These are phyloP conservation scores for Reticulitermes lucifugus DNA, from an alignment of 2,888 invertebrate species.

Conservation along the genomic window DNA sequence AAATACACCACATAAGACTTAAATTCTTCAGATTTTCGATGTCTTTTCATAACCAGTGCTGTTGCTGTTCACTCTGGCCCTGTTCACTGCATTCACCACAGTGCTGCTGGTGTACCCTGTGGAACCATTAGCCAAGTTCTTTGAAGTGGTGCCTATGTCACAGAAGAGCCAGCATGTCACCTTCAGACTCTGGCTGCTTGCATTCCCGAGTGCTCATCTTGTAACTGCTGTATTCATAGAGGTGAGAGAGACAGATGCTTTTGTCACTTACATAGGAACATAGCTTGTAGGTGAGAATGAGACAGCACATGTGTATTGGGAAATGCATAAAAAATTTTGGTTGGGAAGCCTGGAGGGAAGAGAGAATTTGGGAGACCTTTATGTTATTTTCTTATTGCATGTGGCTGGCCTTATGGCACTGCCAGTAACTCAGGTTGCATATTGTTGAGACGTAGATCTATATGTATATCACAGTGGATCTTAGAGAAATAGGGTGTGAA, in stretches of 20 bases:
- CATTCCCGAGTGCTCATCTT: constrained; percentile 71
- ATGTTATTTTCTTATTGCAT: too few species aligned
- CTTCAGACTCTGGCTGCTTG: constrained; percentile 70
- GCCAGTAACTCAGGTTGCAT: too few species aligned
- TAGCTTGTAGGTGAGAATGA: too few species aligned
- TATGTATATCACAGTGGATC: too few species aligned
- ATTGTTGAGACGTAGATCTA: too few species aligned
- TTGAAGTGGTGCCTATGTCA: constrained; percentile 68
- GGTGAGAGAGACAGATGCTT: constrained; percentile 63
- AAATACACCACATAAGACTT: not conserved
- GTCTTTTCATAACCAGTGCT: constrained; percentile 64
- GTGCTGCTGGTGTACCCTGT: constrained; percentile 71
- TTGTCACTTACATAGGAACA: too few species aligned
- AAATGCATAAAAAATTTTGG: too few species aligned
- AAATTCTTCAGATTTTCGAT: not conserved
- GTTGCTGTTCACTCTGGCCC: constrained; percentile 70
- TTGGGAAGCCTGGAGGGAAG: too few species aligned
- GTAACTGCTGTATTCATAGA: constrained; percentile 71
- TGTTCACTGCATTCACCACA: constrained; percentile 69
- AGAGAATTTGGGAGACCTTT: too few species aligned
- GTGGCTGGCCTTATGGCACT: too few species aligned
- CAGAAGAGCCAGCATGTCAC: constrained; percentile 54
- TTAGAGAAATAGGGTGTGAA: too few species aligned
- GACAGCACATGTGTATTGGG: too few species aligned
- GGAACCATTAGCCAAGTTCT: constrained; percentile 66